Evolutionary conservation across 2,888 invertebrate genomes (phyloP), one percentile per base, ranked within the genome.

Genomic region (Drosophila neotestacea): DNA sequence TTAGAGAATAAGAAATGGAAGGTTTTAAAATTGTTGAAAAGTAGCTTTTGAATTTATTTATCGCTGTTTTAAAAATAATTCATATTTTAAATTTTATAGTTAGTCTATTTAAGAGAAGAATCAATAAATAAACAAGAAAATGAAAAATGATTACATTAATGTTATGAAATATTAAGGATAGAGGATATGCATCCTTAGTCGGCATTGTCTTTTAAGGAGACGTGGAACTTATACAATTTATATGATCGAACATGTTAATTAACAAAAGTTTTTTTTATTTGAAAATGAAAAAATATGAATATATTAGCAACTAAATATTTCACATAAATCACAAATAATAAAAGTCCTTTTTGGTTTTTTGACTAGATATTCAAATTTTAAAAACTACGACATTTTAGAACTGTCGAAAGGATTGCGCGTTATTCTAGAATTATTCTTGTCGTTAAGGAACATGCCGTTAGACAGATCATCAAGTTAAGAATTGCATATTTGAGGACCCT

Each of bases 401-500:
- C 22, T 27, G 38, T 51, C n/a, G 2, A 7, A 36, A 36, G 22
- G 34, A 34, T 30, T 9, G n/a, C 9, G 36, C 11, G n/a, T 27
- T 38, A 27, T 30, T 10, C 30, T 22, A n/a, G 7, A 13, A 13
- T 2, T 13, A 13, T 39, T 13, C 3, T 13, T 13, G 6, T 39
- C 13, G 38, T 39, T 39, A 32, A 6, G 47, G 4, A 32, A 5
- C 22, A 27, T 44, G 27, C 50, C 39, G 59, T 59, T 59, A 41
- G 59, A 50, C 9, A 22, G 48, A 13, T 32, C 9, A 22, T 4
- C 30, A 22, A 46, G 16, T 32, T 32, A 48, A 16, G 38, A 41
- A 39, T 51, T 51, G 51, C 11, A 42, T 50, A 32, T 51, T 51
- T 38, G 41, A 42, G 27, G 39, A 55, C 62, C 62, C 62, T 63